A percentile compares a stretch with the other conserved stretches of the same genome.
Conservation (phyloP, 2,888 invertebrate species). For the Lepidochrysops patricia region DNA sequence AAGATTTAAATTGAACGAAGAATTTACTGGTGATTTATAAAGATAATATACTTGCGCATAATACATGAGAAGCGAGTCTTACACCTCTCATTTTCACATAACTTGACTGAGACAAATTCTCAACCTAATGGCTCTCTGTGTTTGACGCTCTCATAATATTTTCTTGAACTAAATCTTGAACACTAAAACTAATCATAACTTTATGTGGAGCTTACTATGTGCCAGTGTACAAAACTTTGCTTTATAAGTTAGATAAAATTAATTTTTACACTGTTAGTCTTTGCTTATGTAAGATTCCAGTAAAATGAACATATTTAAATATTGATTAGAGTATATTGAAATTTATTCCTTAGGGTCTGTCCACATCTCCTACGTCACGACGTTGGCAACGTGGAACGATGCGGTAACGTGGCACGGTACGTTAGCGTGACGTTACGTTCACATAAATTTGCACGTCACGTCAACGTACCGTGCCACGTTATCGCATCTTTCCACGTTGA, state of each 20-base stretch:
- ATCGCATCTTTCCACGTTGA: no score
- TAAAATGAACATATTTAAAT: no score
- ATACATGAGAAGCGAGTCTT: not conserved
- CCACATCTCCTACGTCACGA: no score
- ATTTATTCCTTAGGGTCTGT: no score
- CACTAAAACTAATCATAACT: not conserved
- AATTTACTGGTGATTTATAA: not conserved
- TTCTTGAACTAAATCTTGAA: conserved; percentile 7
- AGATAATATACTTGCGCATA: not conserved
- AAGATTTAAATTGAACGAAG: not conserved
- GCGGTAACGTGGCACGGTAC: no score
- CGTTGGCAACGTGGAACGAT: no score
- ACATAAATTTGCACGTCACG: no score
- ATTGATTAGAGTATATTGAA: no score
- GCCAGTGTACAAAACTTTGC: not conserved
- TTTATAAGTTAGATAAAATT: not conserved
- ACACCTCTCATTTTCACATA: conserved; percentile 1
- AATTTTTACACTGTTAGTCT: no score
- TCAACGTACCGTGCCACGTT: no score
- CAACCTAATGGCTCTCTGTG: not conserved
- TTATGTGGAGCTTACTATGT: not conserved
- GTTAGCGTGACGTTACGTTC: no score
- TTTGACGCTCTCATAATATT: conserved; percentile 4
- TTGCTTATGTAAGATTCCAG: no score
- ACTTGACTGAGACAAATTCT: conserved; percentile 7